phyloP scores from a whole-genome alignment of 2,797 vertebrate genomes.

The Glossophaga mutica region DNA sequence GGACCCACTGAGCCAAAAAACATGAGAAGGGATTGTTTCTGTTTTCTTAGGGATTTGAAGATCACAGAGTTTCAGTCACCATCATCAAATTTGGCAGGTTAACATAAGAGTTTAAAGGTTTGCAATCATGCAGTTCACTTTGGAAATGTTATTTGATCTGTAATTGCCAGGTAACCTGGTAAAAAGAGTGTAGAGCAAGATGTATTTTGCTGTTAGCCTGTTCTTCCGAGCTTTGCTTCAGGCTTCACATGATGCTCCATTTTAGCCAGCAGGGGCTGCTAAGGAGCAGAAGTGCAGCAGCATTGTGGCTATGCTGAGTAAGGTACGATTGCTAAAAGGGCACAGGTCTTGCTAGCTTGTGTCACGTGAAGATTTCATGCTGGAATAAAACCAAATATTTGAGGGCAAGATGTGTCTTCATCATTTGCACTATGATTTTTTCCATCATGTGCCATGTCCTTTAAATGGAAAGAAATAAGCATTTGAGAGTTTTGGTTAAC shows the following conservation, averaged over 20 bases:
- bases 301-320: background rate
- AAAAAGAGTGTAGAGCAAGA: background rate
- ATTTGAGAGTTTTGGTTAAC: constrained; percentile 20
- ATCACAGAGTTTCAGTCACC: background rate
- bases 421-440: background rate
- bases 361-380: background rate
- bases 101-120: constrained; percentile 11
- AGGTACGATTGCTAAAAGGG: background rate
- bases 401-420: background rate
- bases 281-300: background rate
- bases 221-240: background rate
- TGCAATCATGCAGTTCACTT: background rate
- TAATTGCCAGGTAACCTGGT: background rate
- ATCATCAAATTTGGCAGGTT: constrained; percentile 1
- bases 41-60: constrained; percentile 29
- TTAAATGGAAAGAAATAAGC: background rate
- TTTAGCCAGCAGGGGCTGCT: constrained; percentile 36
- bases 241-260: background rate
- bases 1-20: background rate
- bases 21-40: background rate
- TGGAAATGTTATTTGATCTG: constrained; percentile 11
- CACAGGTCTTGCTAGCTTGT: background rate
- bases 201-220: background rate
- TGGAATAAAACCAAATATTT: constrained; percentile 48
- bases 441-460: background rate